A percentile compares a stretch with the other conserved stretches of the same genome.
Conservation (phyloP, 2,113 vertebrate genomes). For the Mormyrus lacerda region DNA sequence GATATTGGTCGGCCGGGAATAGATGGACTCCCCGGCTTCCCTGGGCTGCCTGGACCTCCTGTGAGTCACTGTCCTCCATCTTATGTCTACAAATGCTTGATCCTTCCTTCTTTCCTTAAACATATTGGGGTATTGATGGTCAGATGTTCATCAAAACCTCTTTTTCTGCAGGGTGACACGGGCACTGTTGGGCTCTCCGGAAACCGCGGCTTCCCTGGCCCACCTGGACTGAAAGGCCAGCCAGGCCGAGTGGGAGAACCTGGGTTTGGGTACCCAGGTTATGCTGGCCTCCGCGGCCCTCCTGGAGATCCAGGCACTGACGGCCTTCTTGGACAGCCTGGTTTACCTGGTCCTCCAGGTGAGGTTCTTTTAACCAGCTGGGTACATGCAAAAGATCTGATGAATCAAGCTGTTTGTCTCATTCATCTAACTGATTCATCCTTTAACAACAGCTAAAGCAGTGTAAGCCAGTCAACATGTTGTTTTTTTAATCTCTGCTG, state of each 20-base stretch:
- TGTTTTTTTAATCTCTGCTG: neutral
- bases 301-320: constrained; percentile 71
- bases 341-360: constrained; percentile 72
- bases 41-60: constrained; percentile 66
- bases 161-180: constrained; percentile 66
- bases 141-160: neutral
- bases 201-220: constrained; percentile 76
- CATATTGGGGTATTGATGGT: neutral
- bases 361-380: neutral
- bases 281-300: constrained; percentile 62
- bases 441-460: neutral
- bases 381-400: neutral
- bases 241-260: constrained; percentile 64
- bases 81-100: neutral
- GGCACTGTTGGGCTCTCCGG: constrained; percentile 64
- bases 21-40: constrained; percentile 68
- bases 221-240: constrained; percentile 69
- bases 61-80: constrained; percentile 58
- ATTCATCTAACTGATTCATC: neutral
- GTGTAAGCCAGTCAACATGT: neutral
- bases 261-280: constrained; percentile 67
- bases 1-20: constrained; percentile 65
- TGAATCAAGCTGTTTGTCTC: neutral
- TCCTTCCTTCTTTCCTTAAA: neutral
- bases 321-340: constrained; percentile 70